A percentile compares a stretch with the other conserved stretches of the same genome.
phyloP scores from a whole-genome alignment of 2,888 invertebrate genomes.

The Andrena chrysosceles region DNA sequence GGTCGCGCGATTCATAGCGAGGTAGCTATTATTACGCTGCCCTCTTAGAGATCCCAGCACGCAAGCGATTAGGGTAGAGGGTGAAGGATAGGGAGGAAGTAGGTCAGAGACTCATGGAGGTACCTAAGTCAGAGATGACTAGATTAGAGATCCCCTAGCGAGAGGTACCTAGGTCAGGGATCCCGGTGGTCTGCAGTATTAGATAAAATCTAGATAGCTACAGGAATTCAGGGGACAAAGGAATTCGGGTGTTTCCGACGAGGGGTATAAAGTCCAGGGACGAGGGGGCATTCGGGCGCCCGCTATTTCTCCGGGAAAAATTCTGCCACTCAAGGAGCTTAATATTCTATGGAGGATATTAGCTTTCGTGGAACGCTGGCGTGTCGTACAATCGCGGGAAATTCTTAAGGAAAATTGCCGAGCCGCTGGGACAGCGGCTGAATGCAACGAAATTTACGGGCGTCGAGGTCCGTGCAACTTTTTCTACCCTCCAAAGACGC shows the following conservation, averaged over 20 bases:
- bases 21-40: too few species aligned
- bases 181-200: too few species aligned
- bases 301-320: neutral
- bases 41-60: too few species aligned
- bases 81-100: too few species aligned
- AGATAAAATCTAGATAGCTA: neutral
- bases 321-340: slow-evolving; percentile 8
- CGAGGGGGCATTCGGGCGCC: neutral
- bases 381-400: slow-evolving; percentile 19
- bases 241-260: too few species aligned
- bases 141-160: too few species aligned
- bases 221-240: neutral
- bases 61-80: too few species aligned
- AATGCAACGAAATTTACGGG: slow-evolving; percentile 48
- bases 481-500: slow-evolving; percentile 23
- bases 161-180: too few species aligned
- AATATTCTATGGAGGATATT: slow-evolving; percentile 44
- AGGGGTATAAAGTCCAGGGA: neutral
- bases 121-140: too few species aligned
- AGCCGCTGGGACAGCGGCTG: slow-evolving; percentile 11
- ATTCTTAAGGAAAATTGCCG: slow-evolving; percentile 34
- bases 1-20: too few species aligned
- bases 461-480: slow-evolving; percentile 22
- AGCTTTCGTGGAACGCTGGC: slow-evolving; percentile 21
- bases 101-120: too few species aligned